A percentile compares a stretch with the other conserved stretches of the same genome.
Conservation (phyloP, 2,113 vertebrate species). For the Rhea pennata region DNA sequence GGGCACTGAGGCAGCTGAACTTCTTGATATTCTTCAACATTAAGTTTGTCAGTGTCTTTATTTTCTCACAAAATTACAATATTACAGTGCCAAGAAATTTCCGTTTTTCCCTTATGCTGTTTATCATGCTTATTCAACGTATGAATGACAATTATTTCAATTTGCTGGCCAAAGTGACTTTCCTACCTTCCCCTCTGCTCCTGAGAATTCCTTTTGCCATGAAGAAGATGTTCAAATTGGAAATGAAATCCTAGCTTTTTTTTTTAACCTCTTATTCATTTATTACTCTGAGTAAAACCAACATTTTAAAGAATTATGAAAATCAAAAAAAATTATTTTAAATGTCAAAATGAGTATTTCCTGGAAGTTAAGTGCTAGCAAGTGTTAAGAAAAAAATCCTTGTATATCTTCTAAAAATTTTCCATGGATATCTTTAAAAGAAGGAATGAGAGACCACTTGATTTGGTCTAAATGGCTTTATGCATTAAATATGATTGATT, state of each 20-base stretch:
- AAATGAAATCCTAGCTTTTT: neutral
- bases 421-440: neutral
- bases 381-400: neutral
- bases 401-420: neutral
- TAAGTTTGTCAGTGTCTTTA: neutral
- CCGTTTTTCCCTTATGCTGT: neutral
- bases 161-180: neutral
- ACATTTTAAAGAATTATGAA: neutral
- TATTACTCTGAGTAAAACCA: neutral
- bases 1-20: neutral
- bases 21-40: neutral
- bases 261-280: neutral
- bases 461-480: neutral
- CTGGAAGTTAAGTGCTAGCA: neutral
- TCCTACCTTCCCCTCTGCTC: neutral
- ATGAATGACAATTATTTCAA: neutral
- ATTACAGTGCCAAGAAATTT: neutral
- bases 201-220: neutral
- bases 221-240: neutral
- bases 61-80: neutral
- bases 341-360: neutral
- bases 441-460: neutral
- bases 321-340: neutral
- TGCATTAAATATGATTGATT: neutral
- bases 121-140: neutral